Conservation (phyloP, 1,140 invertebrate species). For the Arctopsyche grandis region DNA sequence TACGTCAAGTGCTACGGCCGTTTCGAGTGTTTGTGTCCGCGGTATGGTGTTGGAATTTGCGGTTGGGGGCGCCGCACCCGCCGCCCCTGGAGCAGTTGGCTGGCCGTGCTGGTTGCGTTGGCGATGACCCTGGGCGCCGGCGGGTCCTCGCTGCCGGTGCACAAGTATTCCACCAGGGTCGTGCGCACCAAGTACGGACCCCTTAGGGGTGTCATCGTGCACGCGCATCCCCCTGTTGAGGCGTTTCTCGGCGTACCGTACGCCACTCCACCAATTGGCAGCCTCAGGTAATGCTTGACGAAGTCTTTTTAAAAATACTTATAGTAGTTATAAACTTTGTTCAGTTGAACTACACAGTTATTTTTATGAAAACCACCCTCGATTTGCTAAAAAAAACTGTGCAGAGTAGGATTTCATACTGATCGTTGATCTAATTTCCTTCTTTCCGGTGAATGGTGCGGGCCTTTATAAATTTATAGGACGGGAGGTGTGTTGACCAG, state of each 20-base stretch:
- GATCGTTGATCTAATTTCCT: too few species aligned
- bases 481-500: too few species aligned
- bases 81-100: constrained; percentile 57
- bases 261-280: constrained; percentile 71
- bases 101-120: constrained; percentile 59
- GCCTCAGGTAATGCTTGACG: constrained; percentile 59
- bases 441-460: too few species aligned
- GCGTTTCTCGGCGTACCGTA: constrained; percentile 96
- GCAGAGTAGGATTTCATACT: background rate
- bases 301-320: background rate
- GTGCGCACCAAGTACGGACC: constrained; percentile 89
- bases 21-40: background rate
- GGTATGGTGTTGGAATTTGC: too few species aligned
- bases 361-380: too few species aligned
- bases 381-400: background rate
- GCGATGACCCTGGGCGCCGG: constrained; percentile 54
- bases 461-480: too few species aligned
- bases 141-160: constrained; percentile 64
- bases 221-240: constrained; percentile 83
- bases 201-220: constrained; percentile 83
- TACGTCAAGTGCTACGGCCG: background rate
- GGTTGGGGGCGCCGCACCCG: too few species aligned
- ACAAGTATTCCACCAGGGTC: constrained; percentile 82
- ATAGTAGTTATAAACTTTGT: background rate
- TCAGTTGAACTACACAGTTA: too few species aligned